Evolutionary conservation across 2,888 invertebrate species (phyloP).

Genomic region (Dryococelus australis): DNA sequence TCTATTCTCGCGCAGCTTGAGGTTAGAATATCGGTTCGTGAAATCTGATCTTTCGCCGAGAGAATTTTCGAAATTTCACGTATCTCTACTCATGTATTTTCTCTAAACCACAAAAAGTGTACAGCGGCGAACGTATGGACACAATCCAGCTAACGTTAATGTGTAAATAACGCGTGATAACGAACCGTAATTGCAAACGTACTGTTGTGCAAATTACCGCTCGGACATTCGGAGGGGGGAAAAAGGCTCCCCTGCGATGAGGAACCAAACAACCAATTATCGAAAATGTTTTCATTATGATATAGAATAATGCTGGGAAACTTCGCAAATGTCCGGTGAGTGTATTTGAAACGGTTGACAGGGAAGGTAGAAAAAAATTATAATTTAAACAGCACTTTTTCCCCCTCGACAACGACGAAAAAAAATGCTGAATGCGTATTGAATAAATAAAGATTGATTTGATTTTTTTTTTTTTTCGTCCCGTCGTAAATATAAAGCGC

Average conservation of each 20-base stretch:
- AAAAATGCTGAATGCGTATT: neutral
- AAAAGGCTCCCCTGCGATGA: neutral
- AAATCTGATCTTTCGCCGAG: no score
- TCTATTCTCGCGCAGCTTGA: no score
- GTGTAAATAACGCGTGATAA: no score
- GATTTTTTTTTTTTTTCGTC: neutral
- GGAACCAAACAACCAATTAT: constrained; percentile 9
- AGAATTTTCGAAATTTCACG: no score
- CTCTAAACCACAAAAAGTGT: no score
- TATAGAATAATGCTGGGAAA: constrained; percentile 1
- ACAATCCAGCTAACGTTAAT: no score
- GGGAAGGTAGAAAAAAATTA: neutral
- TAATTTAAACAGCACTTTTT: neutral
- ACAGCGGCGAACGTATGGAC: no score
- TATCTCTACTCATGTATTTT: no score
- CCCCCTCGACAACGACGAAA: neutral
- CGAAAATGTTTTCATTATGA: constrained; percentile 16
- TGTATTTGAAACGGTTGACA: constrained; percentile 16
- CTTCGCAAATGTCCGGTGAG: neutral
- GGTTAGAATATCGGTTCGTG: no score
- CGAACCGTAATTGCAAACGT: no score
- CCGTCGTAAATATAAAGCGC: constrained; percentile 1
- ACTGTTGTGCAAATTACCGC: no score
- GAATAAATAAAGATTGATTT: constrained; percentile 11
- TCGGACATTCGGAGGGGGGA: no score